Percentiles rank a stretch among this genome's conserved stretches.
phyloP scores from a whole-genome alignment of 2,797 vertebrate genomes.

The Danio kyathit region DNA sequence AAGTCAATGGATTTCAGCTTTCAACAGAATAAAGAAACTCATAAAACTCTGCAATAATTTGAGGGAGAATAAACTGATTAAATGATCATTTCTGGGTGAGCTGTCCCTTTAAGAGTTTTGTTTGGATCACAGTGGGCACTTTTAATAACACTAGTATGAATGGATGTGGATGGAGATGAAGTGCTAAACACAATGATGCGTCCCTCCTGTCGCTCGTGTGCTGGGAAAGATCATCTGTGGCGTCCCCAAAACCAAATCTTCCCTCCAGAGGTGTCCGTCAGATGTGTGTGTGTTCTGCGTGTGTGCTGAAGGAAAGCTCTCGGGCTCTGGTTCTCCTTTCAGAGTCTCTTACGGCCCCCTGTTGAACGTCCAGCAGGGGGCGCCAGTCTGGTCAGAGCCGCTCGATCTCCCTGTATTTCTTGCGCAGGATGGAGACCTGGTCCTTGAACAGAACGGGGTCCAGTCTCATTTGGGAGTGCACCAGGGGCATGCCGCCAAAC shows the following conservation, averaged over 20 bases:
- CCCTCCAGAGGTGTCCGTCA: slow-evolving; percentile 58
- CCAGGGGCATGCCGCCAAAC: slow-evolving; percentile 99
- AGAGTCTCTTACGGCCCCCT: slow-evolving; percentile 73
- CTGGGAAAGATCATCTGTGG: slow-evolving; percentile 65
- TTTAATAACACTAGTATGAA: not conserved
- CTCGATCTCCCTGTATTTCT: slow-evolving; percentile 97
- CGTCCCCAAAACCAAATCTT: slow-evolving; percentile 28
- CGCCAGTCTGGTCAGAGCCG: slow-evolving; percentile 89
- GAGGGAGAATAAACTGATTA: too few relatives aligned
- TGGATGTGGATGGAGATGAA: slow-evolving; percentile 49
- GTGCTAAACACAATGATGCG: slow-evolving; percentile 59
- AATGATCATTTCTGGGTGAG: too few relatives aligned
- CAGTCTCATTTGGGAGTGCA: slow-evolving; percentile 98
- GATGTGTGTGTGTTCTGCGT: slow-evolving; percentile 69
- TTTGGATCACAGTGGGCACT: too few relatives aligned
- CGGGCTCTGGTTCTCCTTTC: slow-evolving; percentile 62
- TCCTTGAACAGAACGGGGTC: slow-evolving; percentile 94
- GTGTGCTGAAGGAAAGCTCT: slow-evolving; percentile 72
- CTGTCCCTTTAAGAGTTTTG: too few relatives aligned
- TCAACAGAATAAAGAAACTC: too few relatives aligned
- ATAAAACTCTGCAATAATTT: too few relatives aligned
- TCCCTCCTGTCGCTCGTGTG: slow-evolving; percentile 71
- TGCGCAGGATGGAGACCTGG: slow-evolving; percentile 84
- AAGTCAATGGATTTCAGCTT: too few relatives aligned
- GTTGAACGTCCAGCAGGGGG: slow-evolving; percentile 72